A percentile compares a stretch with the other conserved stretches of the same genome.
Evolutionary conservation across 2,797 vertebrate species (phyloP).

Genomic region (Cryptoblepharus egeriae): DNA sequence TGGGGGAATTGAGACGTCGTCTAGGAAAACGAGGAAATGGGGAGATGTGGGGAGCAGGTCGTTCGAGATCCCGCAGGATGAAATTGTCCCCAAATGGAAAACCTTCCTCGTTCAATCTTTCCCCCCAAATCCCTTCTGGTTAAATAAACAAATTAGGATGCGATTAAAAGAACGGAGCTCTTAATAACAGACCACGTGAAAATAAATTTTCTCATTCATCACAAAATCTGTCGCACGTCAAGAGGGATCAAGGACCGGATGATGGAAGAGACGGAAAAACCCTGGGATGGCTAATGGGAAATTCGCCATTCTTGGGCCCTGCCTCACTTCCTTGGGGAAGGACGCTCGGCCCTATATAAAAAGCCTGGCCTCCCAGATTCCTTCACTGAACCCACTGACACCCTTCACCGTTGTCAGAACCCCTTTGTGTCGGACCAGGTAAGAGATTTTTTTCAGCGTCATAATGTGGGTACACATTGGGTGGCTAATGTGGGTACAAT

Average conservation of each 20-base stretch:
- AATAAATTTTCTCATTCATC: neutral
- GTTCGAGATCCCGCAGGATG: too few species aligned
- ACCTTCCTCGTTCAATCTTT: neutral
- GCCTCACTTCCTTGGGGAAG: neutral
- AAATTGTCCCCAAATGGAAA: too few species aligned
- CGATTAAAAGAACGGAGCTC: neutral
- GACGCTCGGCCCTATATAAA: neutral
- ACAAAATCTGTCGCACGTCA: neutral
- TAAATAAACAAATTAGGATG: neutral
- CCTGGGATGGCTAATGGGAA: neutral
- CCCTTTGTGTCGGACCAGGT: neutral
- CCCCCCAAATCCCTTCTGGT: neutral
- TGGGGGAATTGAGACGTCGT: too few species aligned
- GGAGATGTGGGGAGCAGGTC: too few species aligned
- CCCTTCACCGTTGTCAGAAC: neutral
- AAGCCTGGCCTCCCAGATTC: neutral
- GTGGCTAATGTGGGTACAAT: too few species aligned
- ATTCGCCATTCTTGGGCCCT: neutral
- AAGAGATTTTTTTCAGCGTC: neutral
- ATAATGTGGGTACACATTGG: too few species aligned
- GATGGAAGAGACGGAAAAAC: neutral
- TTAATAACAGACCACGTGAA: slow-evolving; percentile 20
- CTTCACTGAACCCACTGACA: neutral
- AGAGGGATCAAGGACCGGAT: neutral
- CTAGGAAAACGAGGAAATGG: too few species aligned